A percentile compares a stretch with the other conserved stretches of the same genome.
Evolutionary conservation across 2,113 vertebrate genomes (phyloP).

Genomic region (Neogobius melanostomus): DNA sequence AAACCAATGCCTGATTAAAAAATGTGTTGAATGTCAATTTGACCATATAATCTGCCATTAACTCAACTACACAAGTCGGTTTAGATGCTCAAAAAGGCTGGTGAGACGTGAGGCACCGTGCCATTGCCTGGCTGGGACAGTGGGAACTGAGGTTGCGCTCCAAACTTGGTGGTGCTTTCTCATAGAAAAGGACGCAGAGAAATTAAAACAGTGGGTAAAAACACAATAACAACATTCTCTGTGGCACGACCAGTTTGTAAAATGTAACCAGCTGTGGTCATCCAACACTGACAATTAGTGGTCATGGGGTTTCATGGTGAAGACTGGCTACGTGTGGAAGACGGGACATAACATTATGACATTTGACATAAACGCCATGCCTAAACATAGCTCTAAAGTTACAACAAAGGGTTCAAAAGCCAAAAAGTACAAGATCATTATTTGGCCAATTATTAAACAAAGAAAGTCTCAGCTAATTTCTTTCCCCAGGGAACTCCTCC

Average conservation of each 20-base stretch:
- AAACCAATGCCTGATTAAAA: no score
- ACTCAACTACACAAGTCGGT: no score
- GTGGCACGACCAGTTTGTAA: slow-evolving; percentile 39
- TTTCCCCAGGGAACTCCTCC: no score
- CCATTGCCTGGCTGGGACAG: slow-evolving; percentile 34
- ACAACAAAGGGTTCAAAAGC: no score
- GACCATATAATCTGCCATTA: not conserved
- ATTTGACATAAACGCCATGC: slow-evolving; percentile 7
- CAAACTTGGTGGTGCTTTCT: slow-evolving; percentile 28
- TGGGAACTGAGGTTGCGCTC: slow-evolving; percentile 49
- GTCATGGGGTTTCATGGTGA: slow-evolving; percentile 15
- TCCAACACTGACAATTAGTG: slow-evolving; percentile 21
- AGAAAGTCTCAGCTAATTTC: no score
- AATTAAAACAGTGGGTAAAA: slow-evolving; percentile 26
- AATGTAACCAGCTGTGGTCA: slow-evolving; percentile 40
- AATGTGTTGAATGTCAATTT: not conserved
- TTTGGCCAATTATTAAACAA: no score
- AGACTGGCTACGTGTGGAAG: slow-evolving; percentile 5
- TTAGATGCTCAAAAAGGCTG: slow-evolving; percentile 10
- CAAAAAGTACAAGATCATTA: no score
- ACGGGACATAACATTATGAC: not conserved
- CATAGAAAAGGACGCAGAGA: slow-evolving; percentile 31
- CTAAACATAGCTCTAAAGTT: not conserved
- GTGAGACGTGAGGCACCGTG: slow-evolving; percentile 48
- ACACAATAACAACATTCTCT: slow-evolving; percentile 29